Base-by-base conservation (phyloP, 2,797 vertebrate genomes). In the Sciaenops ocellatus region DNA sequence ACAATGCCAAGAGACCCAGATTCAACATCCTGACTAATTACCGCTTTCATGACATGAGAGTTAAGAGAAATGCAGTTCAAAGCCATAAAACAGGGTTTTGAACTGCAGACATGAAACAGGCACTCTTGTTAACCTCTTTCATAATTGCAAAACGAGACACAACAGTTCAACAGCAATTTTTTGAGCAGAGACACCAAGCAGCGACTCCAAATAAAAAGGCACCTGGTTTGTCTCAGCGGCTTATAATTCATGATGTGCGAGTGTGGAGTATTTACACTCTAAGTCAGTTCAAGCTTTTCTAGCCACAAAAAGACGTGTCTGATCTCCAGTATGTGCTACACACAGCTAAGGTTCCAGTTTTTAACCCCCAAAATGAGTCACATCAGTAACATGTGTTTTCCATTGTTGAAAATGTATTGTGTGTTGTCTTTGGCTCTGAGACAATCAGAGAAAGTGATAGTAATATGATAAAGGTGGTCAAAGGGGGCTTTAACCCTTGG, bases 301-400 rank as follows among this genome's bases (percentile, higher is more conserved):
- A 74, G 76, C 78, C 85, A 41, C 84, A 76, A 69, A 73, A 81
- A 86, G 85, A 90, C 65, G 48, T 77, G 83, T 85, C 87, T 89
- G 91, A 92, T 93, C 85, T 90, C 71, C 59, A 47, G 79, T 65
- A 80, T 74, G 61, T 44, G 79, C 83, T 76, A 70, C 76, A 56
- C 73, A 30, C 79, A 24, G 87, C 87, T 92, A 76, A 47, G 76
- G 86, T 94, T 94, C 92, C 88, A 72, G 61, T 76, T 86, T 92
- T 90, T 83, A 93, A 87, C 87, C 87, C 70, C 69, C 72, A 69
- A 85, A 87, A 86, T 82, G 76, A 91, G 87, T 89, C 87, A 87
- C 85, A 88, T 84, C 77, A 73, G 80, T 61, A 86, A 92, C 94
- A 95, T 92, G 79, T 94, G 94, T 87, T 93, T 92, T 89, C 88